phyloP scores from a whole-genome alignment of 2,797 vertebrate genomes.

The Threskiornis aethiopicus region DNA sequence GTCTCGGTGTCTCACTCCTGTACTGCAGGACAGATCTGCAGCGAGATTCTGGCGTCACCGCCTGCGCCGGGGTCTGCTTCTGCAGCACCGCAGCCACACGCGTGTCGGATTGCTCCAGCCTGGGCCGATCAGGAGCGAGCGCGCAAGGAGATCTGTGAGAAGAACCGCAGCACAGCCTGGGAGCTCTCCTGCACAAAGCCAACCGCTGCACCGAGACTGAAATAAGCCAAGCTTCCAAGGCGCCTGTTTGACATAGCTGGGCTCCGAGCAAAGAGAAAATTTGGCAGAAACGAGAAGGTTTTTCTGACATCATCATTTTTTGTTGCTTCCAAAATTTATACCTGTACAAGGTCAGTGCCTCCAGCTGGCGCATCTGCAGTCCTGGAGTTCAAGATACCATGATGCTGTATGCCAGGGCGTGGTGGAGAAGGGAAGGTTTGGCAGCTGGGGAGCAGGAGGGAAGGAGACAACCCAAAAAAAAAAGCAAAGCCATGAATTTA shows the following conservation, averaged over 20 bases:
- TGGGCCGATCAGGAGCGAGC: accelerated
- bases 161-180: background rate
- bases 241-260: accelerated
- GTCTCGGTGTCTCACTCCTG: background rate
- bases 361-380: background rate
- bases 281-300: background rate
- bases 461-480: background rate
- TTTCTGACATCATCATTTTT: background rate
- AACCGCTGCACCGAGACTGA: background rate
- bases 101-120: background rate
- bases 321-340: background rate
- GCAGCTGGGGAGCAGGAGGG: background rate
- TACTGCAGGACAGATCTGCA: background rate
- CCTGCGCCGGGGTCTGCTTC: background rate
- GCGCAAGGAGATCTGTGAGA: accelerated
- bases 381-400: background rate
- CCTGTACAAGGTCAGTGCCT: background rate
- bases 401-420: background rate
- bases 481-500: background rate
- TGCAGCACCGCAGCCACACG: too few relatives aligned
- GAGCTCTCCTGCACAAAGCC: background rate
- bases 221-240: accelerated
- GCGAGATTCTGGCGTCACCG: accelerated
- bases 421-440: background rate
- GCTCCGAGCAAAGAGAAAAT: background rate